Evolutionary conservation across 2,888 invertebrate genomes (phyloP), one percentile per base, ranked within the genome.

Genomic region (Habrosyne pyritoides): DNA sequence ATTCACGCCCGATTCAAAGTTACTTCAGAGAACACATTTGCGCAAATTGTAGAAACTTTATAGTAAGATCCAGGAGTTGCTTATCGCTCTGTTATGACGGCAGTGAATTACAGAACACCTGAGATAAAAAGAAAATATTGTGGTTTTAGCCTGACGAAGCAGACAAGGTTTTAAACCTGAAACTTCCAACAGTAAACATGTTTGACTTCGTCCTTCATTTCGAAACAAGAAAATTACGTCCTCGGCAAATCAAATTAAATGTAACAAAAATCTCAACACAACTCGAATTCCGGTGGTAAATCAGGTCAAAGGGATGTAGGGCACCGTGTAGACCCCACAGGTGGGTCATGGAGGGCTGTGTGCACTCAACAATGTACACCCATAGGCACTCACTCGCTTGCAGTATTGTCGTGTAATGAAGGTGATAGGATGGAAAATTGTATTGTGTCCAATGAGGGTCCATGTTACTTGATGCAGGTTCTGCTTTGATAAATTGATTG

Each of bases 401-500:
- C 73, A 74, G 62, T 73, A 67, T 64, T 76, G 67, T 71, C 65
- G 53, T 62, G 55, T 62, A 70, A 74, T 69, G 60, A 71, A 78
- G 77, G 78, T 83, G 82, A 68, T 70, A 73, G 77, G 61, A 73
- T 71, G 82, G 84, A 86, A 87, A 86, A 88, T 83, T 80, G 69
- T 77, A 75, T 80, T 80, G 74, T 75, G 74, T 64, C 69, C 68
- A 75, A 67, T 73, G 71, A 76, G 67, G 66, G 60, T 52, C 59
- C 54, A 42, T 26, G 28, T 26, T 14, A 49, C 36, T 36, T 36
- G 36, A 36, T 36, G 42, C n/a, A 42, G 42, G 8, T 42, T 42
- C 18, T 36, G 36, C 36, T 14, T 36, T 36, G 5, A 36, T 24
- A 24, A 24, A n/a, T 24, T 24, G 24, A 24, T 24, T 24, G 24